These are phyloP conservation scores for Allophyes oxyacanthae DNA, from an alignment of 2,888 invertebrate species.

Conservation along the genomic window DNA sequence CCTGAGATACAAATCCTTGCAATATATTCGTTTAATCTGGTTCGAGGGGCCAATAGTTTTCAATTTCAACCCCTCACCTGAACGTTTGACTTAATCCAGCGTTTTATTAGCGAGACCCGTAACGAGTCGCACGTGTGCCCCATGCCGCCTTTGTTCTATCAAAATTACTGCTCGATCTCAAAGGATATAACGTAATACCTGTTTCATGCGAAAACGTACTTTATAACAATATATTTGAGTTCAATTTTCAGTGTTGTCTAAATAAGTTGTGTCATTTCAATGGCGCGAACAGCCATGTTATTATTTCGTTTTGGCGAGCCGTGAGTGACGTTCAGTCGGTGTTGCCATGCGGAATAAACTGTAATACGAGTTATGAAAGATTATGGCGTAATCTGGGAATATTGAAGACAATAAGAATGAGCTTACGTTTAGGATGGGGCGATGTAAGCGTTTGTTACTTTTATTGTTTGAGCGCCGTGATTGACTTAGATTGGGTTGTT, in stretches of 20 bases:
- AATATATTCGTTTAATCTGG: constrained; percentile 69
- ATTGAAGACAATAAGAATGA: constrained; percentile 88
- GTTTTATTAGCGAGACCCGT: constrained; percentile 86
- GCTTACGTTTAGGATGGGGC: constrained; percentile 70
- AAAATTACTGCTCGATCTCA: constrained; percentile 62
- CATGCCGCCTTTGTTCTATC: constrained; percentile 83
- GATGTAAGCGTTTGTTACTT: constrained; percentile 58
- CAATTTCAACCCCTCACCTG: constrained; percentile 87
- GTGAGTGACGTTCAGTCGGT: constrained; percentile 85
- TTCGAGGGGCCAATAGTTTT: constrained; percentile 86
- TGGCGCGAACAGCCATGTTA: constrained; percentile 71
- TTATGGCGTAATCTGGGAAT: constrained; percentile 88
- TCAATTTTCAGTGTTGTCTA: constrained; percentile 41
- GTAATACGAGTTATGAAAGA: constrained; percentile 87
- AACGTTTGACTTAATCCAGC: constrained; percentile 80
- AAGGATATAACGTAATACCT: constrained; percentile 47
- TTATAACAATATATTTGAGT: constrained; percentile 36
- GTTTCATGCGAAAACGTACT: constrained; percentile 46
- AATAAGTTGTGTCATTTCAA: constrained; percentile 53
- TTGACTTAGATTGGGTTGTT: constrained; percentile 32
- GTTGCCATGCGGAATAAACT: constrained; percentile 89
- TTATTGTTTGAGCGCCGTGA: constrained; percentile 62
- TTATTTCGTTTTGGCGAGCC: constrained; percentile 87
- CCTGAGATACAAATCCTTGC: constrained; percentile 72
- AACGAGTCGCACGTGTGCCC: constrained; percentile 84